These are phyloP conservation scores for Mus musculus DNA, from an alignment of 2,113 vertebrate genomes.

Conservation along the genomic window DNA sequence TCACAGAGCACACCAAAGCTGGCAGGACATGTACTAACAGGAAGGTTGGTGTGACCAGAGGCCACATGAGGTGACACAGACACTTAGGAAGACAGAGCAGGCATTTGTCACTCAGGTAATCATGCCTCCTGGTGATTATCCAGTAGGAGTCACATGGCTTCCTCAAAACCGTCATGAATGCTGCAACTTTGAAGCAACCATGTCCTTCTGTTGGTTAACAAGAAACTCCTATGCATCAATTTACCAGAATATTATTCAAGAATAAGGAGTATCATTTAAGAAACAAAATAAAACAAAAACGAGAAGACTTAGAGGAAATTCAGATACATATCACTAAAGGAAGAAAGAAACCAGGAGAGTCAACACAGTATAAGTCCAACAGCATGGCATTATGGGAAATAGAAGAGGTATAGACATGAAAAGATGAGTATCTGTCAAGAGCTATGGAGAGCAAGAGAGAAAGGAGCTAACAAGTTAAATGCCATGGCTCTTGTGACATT, in stretches of 20 bases:
- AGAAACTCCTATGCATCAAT: not conserved
- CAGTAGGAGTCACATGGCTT: not conserved
- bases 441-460: too few species aligned
- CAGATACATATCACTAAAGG: not conserved
- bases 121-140: not conserved
- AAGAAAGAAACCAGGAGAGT: not conserved
- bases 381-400: not conserved
- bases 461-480: not conserved
- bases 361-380: not conserved
- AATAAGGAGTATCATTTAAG: constrained; percentile 8
- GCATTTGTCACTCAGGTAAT: not conserved
- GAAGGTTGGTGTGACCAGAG: not conserved
- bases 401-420: not conserved
- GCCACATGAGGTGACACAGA: not conserved
- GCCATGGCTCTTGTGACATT: not conserved
- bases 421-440: not conserved
- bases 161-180: not conserved
- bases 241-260: not conserved
- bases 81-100: not conserved
- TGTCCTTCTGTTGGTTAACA: not conserved
- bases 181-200: not conserved
- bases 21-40: not conserved
- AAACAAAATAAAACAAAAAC: not conserved
- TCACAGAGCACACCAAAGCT: not conserved
- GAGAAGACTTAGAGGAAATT: constrained; percentile 3